phyloP scores from a whole-genome alignment of 2,797 vertebrate species.

The Percopsis omiscomaycus region DNA sequence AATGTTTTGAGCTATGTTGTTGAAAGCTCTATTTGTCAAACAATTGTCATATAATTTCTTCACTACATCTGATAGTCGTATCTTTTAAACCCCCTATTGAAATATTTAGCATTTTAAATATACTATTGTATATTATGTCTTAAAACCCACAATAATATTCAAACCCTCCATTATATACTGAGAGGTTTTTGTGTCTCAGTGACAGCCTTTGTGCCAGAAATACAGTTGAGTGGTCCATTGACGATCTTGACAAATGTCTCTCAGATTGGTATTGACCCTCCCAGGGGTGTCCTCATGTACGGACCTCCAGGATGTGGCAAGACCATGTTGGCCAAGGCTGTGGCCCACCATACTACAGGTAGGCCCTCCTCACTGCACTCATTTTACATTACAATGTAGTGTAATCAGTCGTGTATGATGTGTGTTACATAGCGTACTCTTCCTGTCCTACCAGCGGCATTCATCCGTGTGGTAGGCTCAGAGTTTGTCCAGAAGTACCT shows the following conservation, averaged over 20 bases:
- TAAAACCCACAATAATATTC: no score
- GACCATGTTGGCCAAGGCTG: conserved; percentile 95
- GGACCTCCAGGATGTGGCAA: conserved; percentile 94
- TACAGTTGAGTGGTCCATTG: background rate
- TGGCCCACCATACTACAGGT: conserved; percentile 96
- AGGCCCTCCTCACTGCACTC: conserved; percentile 1
- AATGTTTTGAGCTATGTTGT: no score
- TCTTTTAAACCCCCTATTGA: no score
- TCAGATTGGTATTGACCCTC: conserved; percentile 94
- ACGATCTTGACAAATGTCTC: background rate
- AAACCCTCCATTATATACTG: no score
- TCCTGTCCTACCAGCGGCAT: conserved; percentile 80
- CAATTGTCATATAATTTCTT: no score
- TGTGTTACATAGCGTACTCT: background rate
- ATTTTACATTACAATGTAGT: background rate
- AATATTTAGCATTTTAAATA: no score
- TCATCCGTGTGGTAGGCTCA: conserved; percentile 93
- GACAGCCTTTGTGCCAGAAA: background rate
- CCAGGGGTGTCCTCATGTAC: conserved; percentile 92
- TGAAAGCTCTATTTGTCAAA: no score
- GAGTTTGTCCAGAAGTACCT: conserved; percentile 98
- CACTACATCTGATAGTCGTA: no score
- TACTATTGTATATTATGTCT: no score
- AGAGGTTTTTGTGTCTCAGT: no score
- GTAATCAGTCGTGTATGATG: background rate